Evolutionary conservation across 1,140 invertebrate genomes (phyloP).

Genomic region (Zaprionus ornatus): DNA sequence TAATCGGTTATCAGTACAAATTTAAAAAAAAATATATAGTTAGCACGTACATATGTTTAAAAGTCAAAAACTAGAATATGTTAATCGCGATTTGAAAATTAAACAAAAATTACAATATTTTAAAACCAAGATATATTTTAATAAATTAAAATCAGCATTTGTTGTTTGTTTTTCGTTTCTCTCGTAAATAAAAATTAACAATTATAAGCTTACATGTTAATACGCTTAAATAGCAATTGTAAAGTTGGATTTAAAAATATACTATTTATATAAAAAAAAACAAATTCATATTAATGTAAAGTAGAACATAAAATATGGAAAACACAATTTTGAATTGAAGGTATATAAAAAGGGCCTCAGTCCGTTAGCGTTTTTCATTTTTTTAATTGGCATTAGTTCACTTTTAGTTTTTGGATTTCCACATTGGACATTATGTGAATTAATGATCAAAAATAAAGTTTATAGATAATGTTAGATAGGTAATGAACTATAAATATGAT

Average conservation of each 20-base stretch:
- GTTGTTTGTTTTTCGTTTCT: conserved; percentile 29
- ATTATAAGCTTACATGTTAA: conserved; percentile 78
- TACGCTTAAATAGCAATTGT: conserved; percentile 72
- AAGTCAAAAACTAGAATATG: conserved; percentile 43
- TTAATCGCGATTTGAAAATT: conserved; percentile 17
- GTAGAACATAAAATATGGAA: conserved; percentile 43
- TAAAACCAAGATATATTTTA: conserved; percentile 3
- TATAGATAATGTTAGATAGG: conserved; percentile 19
- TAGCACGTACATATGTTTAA: conserved; percentile 64
- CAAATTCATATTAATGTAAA: conserved; percentile 32
- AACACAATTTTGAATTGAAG: conserved; percentile 38
- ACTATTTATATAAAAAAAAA: conserved; percentile 46
- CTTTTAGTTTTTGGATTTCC: conserved; percentile 5
- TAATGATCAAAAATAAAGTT: conserved; percentile 4
- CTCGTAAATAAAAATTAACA: conserved; percentile 49
- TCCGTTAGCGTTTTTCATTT: conserved; percentile 1
- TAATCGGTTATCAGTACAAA: conserved; percentile 81
- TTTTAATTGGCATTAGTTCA: conserved; percentile 33
- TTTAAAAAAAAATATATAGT: conserved; percentile 72
- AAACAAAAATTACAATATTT: conserved; percentile 13
- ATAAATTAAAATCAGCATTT: conserved; percentile 24
- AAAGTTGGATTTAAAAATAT: conserved; percentile 66
- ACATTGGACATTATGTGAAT: conserved; percentile 27
- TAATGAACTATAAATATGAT: conserved; percentile 27
- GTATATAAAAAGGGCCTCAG: conserved; percentile 26